phyloP scores from a whole-genome alignment of 2,113 vertebrate genomes.

The Pipra filicauda region DNA sequence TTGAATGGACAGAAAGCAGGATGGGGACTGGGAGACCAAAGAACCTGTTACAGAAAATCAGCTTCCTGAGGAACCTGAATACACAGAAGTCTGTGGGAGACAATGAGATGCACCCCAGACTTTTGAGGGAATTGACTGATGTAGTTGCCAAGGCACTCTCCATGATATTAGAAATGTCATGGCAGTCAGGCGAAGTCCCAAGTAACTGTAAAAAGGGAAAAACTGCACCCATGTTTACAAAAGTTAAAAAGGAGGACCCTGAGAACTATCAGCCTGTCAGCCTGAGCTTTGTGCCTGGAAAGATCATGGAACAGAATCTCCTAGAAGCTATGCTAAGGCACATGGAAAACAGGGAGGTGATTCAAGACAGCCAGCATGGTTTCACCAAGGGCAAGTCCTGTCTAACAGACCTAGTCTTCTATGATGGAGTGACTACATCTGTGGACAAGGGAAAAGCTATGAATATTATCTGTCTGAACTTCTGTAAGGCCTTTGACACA shows the following conservation, averaged over 20 bases:
- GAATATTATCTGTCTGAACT: no score
- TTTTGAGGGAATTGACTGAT: not conserved
- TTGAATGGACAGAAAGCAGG: not conserved
- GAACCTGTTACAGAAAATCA: not conserved
- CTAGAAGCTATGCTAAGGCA: not conserved
- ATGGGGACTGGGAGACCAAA: not conserved
- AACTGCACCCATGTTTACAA: not conserved
- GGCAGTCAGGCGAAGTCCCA: not conserved
- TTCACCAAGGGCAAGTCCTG: not conserved
- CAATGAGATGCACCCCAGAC: not conserved
- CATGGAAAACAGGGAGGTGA: not conserved
- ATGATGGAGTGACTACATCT: not conserved
- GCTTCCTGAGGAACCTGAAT: not conserved
- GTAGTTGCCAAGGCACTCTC: not conserved
- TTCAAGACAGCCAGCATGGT: not conserved
- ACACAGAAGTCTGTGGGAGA: fast-evolving
- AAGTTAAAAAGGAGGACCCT: fast-evolving
- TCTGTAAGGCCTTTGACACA: not conserved
- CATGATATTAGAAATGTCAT: not conserved
- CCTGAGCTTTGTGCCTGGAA: not conserved
- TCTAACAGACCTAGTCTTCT: not conserved
- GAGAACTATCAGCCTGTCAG: not conserved
- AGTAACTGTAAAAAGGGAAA: not conserved
- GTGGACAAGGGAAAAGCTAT: not conserved
- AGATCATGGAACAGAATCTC: not conserved